Evolutionary conservation across 2,888 invertebrate genomes (phyloP), one percentile per base, ranked within the genome.

Genomic region (Orthosia cruda): DNA sequence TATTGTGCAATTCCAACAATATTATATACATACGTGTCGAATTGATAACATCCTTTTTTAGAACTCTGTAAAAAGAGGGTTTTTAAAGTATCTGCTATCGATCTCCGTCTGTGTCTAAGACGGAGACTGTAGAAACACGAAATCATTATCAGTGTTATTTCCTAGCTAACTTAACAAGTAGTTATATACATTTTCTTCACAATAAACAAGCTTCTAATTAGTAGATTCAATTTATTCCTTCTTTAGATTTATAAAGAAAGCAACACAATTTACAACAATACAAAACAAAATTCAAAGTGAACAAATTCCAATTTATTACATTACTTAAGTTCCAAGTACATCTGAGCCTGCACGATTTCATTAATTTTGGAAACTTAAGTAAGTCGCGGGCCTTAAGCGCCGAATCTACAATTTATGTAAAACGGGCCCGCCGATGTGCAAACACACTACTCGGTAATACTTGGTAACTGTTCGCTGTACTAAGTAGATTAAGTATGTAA

Each of bases 331-430:
- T 77, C 23, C 40, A 55, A 75, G 70, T 76, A 75, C 85, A 88
- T 85, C 80, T 87, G 87, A 66, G 80, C 74, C 73, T 74, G 83
- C 67, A 76, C 83, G 81, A 87, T 87, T 89, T 88, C 88, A 89
- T 89, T 90, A 90, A 90, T 89, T 90, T 86, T 80, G 79, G 80
- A 79, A 90, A 91, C 87, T 89, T 88, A 88, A 86, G 86, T 87
- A 83, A 89, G 81, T 84, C 77, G 80, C 67, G 54, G 82, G 85
- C 82, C 70, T 77, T 83, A 84, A 87, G 85, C 84, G 76, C 62
- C 80, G 88, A 85, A 88, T 88, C 84, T 89, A 89, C 93, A 95
- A 96, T 95, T 95, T 95, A 96, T 96, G 96, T 95, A 93, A 94
- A 95, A 93, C 93, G 91, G 90, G 89, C 88, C 88, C 88, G 90